Percentiles rank a stretch among this genome's conserved stretches.
phyloP scores from a whole-genome alignment of 64 coral and sea anemone species.

The Pocillopora verrucosa region DNA sequence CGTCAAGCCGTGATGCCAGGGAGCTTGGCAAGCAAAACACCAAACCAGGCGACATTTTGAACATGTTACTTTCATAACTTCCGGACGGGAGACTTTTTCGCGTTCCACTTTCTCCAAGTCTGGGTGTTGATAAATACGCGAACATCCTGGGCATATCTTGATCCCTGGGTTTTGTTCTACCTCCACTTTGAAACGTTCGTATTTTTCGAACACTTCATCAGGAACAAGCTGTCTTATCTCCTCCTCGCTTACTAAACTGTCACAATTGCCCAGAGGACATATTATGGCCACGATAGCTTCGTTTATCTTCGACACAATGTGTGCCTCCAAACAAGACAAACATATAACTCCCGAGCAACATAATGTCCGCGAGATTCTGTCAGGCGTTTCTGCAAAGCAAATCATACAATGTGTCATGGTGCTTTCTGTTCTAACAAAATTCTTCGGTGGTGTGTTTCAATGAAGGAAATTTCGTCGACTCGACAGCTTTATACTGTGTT shows the following conservation, averaged over 20 bases:
- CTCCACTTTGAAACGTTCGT: slow-evolving; percentile 76
- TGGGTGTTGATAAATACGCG: slow-evolving; percentile 61
- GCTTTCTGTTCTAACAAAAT: background rate
- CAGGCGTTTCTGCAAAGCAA: slow-evolving; percentile 66
- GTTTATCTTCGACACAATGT: slow-evolving; percentile 75
- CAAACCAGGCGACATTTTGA: slow-evolving; percentile 76
- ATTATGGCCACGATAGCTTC: slow-evolving; percentile 79
- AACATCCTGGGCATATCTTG: slow-evolving; percentile 87
- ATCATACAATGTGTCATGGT: slow-evolving; percentile 67
- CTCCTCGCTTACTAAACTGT: slow-evolving; percentile 54
- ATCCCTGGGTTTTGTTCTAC: slow-evolving; percentile 71
- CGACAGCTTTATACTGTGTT: background rate
- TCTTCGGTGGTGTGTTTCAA: background rate
- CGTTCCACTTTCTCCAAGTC: background rate
- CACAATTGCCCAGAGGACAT: slow-evolving; percentile 81
- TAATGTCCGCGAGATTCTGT: slow-evolving; percentile 46
- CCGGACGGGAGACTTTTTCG: slow-evolving; percentile 21
- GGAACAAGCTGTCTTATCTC: slow-evolving; percentile 56
- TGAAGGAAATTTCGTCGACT: slow-evolving; percentile 25
- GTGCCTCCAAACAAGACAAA: slow-evolving; percentile 50
- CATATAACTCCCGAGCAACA: slow-evolving; percentile 77
- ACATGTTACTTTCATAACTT: slow-evolving; percentile 73
- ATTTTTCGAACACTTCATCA: slow-evolving; percentile 69
- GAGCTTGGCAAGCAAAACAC: slow-evolving; percentile 90
- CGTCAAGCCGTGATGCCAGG: slow-evolving; percentile 86